Percentiles rank a stretch among this genome's conserved stretches.
These are phyloP conservation scores for Galagoides demidoff DNA, from an alignment of 2,797 vertebrate genomes.

Conservation along the genomic window DNA sequence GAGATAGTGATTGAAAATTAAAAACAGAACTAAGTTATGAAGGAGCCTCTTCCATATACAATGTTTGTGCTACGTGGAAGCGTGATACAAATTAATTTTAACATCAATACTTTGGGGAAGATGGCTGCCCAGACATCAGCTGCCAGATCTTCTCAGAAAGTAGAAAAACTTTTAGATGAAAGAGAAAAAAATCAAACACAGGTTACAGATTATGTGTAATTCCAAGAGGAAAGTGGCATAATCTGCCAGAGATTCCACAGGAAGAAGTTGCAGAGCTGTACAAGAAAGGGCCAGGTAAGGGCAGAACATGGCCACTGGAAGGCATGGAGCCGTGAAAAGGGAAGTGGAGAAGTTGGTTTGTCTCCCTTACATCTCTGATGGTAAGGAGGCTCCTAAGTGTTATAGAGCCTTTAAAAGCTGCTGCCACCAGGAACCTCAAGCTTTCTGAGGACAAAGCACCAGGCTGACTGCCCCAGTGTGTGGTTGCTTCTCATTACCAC, in stretches of 20 bases:
- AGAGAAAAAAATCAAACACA: neutral
- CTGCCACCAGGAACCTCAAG: neutral
- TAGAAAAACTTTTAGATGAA: neutral
- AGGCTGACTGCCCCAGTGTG: no score
- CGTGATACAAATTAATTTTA: constrained; percentile 19
- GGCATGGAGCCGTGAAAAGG: neutral
- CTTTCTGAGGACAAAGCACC: no score
- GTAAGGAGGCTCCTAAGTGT: neutral
- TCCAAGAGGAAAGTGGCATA: neutral
- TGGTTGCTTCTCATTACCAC: neutral
- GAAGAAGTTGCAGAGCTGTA: no score
- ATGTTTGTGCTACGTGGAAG: neutral
- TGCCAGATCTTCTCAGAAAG: neutral
- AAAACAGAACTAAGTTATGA: constrained; percentile 52
- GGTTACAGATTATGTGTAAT: neutral
- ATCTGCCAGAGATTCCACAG: neutral
- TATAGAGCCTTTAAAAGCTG: neutral
- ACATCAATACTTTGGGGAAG: neutral
- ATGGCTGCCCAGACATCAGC: neutral
- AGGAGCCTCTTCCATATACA: neutral
- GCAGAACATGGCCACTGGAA: neutral
- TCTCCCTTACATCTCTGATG: neutral
- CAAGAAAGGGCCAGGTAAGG: no score
- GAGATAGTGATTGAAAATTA: constrained; percentile 63
- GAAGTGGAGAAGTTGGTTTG: neutral